These are phyloP conservation scores for Bhutanitis thaidina DNA, from an alignment of 2,888 invertebrate species.

Conservation along the genomic window DNA sequence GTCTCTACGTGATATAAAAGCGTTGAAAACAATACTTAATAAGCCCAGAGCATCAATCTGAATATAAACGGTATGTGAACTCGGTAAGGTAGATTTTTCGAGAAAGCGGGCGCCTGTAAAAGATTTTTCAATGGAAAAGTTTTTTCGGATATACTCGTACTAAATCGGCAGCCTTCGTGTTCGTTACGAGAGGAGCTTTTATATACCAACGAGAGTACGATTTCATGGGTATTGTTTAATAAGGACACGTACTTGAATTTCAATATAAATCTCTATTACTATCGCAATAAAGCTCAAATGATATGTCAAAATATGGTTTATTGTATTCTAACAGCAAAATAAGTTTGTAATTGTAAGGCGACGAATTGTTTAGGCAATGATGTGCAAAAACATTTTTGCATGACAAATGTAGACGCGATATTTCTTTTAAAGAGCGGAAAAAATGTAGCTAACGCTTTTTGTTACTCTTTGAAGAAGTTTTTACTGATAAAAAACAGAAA, in stretches of 20 bases:
- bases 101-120: background rate
- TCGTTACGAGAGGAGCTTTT: slow-evolving; percentile 36
- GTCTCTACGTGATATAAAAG: slow-evolving; percentile 5
- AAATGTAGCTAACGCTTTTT: slow-evolving; percentile 2
- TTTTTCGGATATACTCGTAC: slow-evolving; percentile 38
- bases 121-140: slow-evolving; percentile 10
- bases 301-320: slow-evolving; percentile 18
- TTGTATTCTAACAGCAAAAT: slow-evolving; percentile 19
- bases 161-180: slow-evolving; percentile 36
- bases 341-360: slow-evolving; percentile 27
- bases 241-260: background rate
- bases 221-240: slow-evolving; percentile 2
- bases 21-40: slow-evolving; percentile 1
- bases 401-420: slow-evolving; percentile 24
- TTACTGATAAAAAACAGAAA: slow-evolving; percentile 3
- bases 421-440: slow-evolving; percentile 8
- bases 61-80: background rate
- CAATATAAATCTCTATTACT: background rate
- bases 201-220: slow-evolving; percentile 29
- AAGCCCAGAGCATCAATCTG: background rate
- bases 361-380: slow-evolving; percentile 46
- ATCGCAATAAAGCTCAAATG: background rate
- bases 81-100: background rate
- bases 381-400: slow-evolving; percentile 41
- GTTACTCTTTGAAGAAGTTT: slow-evolving; percentile 1